A percentile compares a stretch with the other conserved stretches of the same genome.
Evolutionary conservation across 2,797 vertebrate species (phyloP).

Genomic region (Choloepus didactylus): DNA sequence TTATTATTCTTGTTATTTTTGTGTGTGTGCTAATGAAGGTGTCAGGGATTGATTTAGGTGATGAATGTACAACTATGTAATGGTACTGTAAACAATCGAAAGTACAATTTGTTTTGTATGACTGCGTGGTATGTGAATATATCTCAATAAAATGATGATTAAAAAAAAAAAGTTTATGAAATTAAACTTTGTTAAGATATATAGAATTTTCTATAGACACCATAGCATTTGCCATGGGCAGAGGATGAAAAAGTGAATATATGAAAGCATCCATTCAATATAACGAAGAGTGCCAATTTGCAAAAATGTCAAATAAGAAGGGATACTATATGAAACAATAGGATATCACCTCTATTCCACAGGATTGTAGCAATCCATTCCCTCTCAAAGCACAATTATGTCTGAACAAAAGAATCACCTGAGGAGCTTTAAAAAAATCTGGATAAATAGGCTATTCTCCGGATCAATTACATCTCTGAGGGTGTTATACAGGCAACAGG

Average conservation of each 20-base stretch:
- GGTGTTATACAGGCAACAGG: neutral
- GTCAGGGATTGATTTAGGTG: too few species aligned
- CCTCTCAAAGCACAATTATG: neutral
- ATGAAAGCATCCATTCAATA: neutral
- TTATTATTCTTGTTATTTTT: too few species aligned
- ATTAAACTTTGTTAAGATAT: neutral
- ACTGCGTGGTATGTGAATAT: too few species aligned
- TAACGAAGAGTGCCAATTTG: neutral
- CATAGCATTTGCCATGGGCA: neutral
- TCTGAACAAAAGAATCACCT: neutral
- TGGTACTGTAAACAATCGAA: too few species aligned
- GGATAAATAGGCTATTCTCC: neutral
- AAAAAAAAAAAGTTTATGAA: conserved; percentile 51
- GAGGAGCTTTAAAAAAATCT: neutral
- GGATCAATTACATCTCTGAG: neutral
- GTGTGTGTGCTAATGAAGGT: too few species aligned
- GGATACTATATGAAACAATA: neutral
- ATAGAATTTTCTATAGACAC: neutral
- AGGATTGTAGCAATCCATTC: neutral
- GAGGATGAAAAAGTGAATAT: neutral
- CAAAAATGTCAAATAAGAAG: neutral
- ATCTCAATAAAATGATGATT: too few species aligned
- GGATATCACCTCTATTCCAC: neutral
- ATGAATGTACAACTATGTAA: too few species aligned
- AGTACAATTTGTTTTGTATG: too few species aligned